Percentiles rank a stretch among this genome's conserved stretches.
Conservation (phyloP, 2,113 vertebrate species). For the Condylura cristata region DNA sequence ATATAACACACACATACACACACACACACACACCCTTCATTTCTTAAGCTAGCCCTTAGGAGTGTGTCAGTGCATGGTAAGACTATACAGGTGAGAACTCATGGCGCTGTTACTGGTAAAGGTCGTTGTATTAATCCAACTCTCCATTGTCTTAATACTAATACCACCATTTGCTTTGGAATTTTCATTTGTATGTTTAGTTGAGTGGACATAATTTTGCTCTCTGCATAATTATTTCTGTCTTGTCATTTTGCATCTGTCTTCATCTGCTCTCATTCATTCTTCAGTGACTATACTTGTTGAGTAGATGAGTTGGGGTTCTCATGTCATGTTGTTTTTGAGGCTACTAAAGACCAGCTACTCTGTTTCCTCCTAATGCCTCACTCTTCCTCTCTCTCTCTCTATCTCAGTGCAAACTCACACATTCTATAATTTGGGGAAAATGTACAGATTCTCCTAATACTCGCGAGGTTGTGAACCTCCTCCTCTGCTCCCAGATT, state of each 20-base stretch:
- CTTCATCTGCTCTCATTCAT: background rate
- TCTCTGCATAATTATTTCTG: background rate
- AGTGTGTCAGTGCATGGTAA: background rate
- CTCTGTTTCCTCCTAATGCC: background rate
- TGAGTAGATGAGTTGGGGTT: background rate
- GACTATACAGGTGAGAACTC: background rate
- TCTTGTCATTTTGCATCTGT: background rate
- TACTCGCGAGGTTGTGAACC: background rate
- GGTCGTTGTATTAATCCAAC: background rate
- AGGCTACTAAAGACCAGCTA: background rate
- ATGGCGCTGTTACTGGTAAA: background rate
- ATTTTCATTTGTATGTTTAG: background rate
- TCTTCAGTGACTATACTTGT: background rate
- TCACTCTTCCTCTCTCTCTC: background rate
- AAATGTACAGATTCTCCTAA: background rate
- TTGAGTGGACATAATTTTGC: background rate
- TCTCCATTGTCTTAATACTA: background rate
- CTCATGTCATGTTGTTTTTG: background rate
- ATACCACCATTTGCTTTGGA: background rate
- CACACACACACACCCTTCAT: background rate
- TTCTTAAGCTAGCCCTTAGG: background rate
- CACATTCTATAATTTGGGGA: rapidly evolving
- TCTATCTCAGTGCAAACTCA: background rate
- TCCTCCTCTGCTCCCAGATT: background rate
- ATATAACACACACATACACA: background rate